Percentiles rank a stretch among this genome's conserved stretches.
Conservation (phyloP, 2,113 vertebrate species). For the Macquaria australasica region DNA sequence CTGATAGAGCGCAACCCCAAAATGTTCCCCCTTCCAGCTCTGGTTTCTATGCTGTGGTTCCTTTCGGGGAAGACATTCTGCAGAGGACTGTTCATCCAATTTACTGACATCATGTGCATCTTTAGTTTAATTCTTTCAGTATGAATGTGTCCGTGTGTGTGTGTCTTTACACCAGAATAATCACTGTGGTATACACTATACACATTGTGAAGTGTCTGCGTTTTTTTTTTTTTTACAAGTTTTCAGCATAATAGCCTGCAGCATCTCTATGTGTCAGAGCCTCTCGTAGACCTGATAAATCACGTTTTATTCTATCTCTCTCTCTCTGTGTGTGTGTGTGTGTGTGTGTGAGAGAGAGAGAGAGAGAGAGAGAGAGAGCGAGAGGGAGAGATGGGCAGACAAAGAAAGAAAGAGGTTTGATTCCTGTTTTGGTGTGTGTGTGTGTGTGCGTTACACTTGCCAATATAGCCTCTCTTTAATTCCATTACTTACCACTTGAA, state of each 20-base stretch:
- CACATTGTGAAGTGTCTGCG: conserved; percentile 36
- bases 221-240: conserved; percentile 46
- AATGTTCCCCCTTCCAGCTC: background rate
- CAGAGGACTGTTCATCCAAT: conserved; percentile 13
- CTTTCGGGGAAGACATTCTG: conserved; percentile 7
- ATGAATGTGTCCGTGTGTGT: background rate
- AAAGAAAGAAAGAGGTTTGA: background rate
- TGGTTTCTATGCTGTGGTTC: conserved; percentile 7
- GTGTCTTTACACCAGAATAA: conserved; percentile 19
- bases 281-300: conserved; percentile 34
- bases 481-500: conserved; percentile 39
- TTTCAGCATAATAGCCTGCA: conserved; percentile 38
- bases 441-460: conserved; percentile 21
- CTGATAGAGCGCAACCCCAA: conserved; percentile 3
- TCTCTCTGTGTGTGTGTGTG: conserved; percentile 14
- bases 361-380: background rate
- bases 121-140: conserved; percentile 11
- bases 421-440: conserved; percentile 19
- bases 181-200: conserved; percentile 27
- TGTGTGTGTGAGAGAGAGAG: background rate
- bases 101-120: conserved; percentile 23
- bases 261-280: conserved; percentile 24
- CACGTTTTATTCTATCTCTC: conserved; percentile 9
- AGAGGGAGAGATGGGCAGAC: background rate
- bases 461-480: conserved; percentile 35